Conservation (phyloP, 2,888 invertebrate species). For the Sycophila texana region DNA sequence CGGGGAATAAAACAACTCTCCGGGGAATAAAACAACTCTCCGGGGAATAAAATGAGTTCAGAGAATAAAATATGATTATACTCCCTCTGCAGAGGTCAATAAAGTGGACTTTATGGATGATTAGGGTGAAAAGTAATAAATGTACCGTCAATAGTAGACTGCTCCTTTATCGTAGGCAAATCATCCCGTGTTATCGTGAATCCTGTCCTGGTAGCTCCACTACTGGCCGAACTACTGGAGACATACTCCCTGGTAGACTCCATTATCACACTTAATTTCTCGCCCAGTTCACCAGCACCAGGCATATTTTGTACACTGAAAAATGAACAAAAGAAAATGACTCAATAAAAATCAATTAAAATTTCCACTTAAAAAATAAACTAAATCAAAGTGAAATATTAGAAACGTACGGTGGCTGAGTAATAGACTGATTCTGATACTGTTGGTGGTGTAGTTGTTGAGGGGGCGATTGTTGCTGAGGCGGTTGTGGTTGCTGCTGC, state of each 20-base stretch:
- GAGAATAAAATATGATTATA: too few species aligned
- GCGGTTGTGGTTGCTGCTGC: slow-evolving; percentile 26
- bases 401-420: slow-evolving; percentile 34
- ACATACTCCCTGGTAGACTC: slow-evolving; percentile 81
- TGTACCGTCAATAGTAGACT: slow-evolving; percentile 58
- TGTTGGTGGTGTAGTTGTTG: slow-evolving; percentile 19
- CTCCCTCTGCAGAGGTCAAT: too few species aligned
- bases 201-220: slow-evolving; percentile 65
- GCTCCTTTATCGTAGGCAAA: slow-evolving; percentile 68
- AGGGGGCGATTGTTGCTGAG: slow-evolving; percentile 27
- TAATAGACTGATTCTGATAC: slow-evolving; percentile 40
- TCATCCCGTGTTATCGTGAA: slow-evolving; percentile 70
- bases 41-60: too few species aligned
- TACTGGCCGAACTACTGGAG: slow-evolving; percentile 74
- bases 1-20: too few species aligned
- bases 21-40: too few species aligned
- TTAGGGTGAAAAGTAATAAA: not conserved
- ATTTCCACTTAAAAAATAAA: not conserved
- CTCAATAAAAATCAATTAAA: slow-evolving; percentile 2
- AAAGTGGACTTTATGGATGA: too few species aligned
- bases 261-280: slow-evolving; percentile 79
- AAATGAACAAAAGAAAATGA: slow-evolving; percentile 21
- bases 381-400: not conserved
- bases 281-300: slow-evolving; percentile 64
- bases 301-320: slow-evolving; percentile 60